Percentiles rank a stretch among this genome's conserved stretches.
phyloP scores from a whole-genome alignment of 2,113 vertebrate species.

The Holacanthus passer region DNA sequence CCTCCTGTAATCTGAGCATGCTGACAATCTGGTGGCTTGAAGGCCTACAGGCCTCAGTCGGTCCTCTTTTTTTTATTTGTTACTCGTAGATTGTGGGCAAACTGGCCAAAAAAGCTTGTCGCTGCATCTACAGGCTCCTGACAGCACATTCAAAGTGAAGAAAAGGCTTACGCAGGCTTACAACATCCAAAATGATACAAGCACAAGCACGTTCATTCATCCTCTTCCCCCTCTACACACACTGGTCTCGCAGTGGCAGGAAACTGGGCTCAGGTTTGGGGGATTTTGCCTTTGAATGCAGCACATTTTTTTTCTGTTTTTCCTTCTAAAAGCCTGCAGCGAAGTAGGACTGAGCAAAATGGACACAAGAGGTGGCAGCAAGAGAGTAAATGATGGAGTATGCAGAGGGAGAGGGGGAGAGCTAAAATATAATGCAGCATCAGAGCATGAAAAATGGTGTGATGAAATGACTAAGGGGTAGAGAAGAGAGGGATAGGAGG shows the following conservation, averaged over 20 bases:
- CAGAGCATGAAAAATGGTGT: constrained; percentile 49
- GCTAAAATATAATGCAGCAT: constrained; percentile 52
- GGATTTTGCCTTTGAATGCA: constrained; percentile 51
- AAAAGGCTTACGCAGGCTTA: constrained; percentile 21
- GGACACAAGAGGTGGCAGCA: constrained; percentile 57
- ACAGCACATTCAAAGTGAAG: constrained; percentile 22
- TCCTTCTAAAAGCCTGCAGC: constrained; percentile 63
- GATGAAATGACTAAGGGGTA: constrained; percentile 57
- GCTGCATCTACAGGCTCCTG: constrained; percentile 1
- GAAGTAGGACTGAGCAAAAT: constrained; percentile 63
- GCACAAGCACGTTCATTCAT: constrained; percentile 32
- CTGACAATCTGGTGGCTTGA: background rate
- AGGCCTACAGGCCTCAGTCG: background rate
- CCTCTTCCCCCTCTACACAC: background rate
- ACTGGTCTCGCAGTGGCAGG: constrained; percentile 4
- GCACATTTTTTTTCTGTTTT: constrained; percentile 43
- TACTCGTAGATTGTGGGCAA: constrained; percentile 28
- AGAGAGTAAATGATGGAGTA: constrained; percentile 50
- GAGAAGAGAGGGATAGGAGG: constrained; percentile 26
- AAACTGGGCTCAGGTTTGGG: constrained; percentile 36
- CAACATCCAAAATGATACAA: constrained; percentile 19
- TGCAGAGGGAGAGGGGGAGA: constrained; percentile 28
- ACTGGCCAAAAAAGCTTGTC: constrained; percentile 37
- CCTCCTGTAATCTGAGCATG: background rate
- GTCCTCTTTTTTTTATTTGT: constrained; percentile 28